Conservation (phyloP, 2,888 invertebrate species). For the Drosophila pseudotalamancana region DNA sequence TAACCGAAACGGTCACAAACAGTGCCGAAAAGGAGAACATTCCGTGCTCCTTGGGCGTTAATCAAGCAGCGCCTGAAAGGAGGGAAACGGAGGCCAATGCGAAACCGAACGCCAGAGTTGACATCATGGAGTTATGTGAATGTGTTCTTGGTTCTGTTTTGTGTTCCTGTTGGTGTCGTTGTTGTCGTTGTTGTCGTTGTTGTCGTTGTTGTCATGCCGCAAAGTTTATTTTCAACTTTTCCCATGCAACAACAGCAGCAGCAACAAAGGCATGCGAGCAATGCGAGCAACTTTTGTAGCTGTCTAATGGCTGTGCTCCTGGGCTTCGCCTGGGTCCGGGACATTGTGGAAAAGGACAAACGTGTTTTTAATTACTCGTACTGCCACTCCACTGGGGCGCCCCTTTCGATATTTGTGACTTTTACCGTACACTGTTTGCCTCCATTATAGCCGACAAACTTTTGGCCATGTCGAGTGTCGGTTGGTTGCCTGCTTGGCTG, state of each 20-base stretch:
- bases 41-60: conserved; percentile 71
- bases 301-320: conserved; percentile 48
- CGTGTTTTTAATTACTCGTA: conserved; percentile 81
- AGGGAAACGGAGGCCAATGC: conserved; percentile 48
- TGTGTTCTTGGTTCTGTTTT: conserved; percentile 26
- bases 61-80: conserved; percentile 58
- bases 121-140: conserved; percentile 72
- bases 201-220: conserved; percentile 64
- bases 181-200: conserved; percentile 4
- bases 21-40: conserved; percentile 42
- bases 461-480: conserved; percentile 13
- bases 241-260: conserved; percentile 59
- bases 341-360: conserved; percentile 64
- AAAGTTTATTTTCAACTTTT: conserved; percentile 80
- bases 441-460: conserved; percentile 27
- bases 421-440: conserved; percentile 43
- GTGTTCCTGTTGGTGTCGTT: conserved; percentile 13
- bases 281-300: conserved; percentile 64
- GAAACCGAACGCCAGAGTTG: conserved; percentile 76
- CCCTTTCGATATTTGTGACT: conserved; percentile 45
- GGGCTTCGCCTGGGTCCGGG: conserved; percentile 10
- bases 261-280: conserved; percentile 56
- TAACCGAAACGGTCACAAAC: conserved; percentile 36
- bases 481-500: conserved; percentile 10
- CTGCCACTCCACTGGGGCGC: conserved; percentile 38